A percentile compares a stretch with the other conserved stretches of the same genome.
Conservation (phyloP, 2,113 vertebrate species). For the Pterocles burchelli region DNA sequence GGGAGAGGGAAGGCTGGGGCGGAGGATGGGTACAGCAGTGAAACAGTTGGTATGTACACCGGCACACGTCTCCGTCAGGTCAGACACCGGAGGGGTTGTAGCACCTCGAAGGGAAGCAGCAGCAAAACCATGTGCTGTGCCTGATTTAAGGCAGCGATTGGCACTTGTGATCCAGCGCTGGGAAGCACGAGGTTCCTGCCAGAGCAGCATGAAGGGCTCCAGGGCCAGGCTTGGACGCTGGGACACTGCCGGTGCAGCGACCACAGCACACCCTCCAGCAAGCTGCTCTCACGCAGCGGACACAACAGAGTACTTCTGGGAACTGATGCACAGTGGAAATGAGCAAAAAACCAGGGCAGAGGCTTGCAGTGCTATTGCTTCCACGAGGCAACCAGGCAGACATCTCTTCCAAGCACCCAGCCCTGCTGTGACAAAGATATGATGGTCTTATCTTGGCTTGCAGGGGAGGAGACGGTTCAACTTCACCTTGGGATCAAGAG, state of each 20-base stretch:
- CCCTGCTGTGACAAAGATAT: background rate
- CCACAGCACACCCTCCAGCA: background rate
- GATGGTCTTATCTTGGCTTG: background rate
- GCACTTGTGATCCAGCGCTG: background rate
- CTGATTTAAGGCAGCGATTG: conserved; percentile 25
- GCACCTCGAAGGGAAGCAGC: conserved; percentile 51
- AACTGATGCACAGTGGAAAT: background rate
- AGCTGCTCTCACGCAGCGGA: background rate
- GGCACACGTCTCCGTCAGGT: background rate
- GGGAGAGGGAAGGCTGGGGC: background rate
- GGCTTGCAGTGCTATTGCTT: background rate
- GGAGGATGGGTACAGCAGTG: background rate
- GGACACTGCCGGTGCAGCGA: background rate
- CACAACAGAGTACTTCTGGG: background rate
- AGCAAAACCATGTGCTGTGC: conserved; percentile 9
- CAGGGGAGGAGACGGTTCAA: background rate
- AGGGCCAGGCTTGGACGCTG: background rate
- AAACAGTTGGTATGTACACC: background rate
- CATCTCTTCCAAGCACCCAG: background rate
- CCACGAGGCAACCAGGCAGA: background rate
- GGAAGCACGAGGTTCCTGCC: background rate
- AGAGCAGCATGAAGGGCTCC: background rate
- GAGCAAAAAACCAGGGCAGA: background rate
- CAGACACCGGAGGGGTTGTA: background rate
- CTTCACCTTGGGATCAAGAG: background rate